A percentile compares a stretch with the other conserved stretches of the same genome.
Evolutionary conservation across 2,797 vertebrate species (phyloP).

Genomic region (Chrysocyon brachyurus): DNA sequence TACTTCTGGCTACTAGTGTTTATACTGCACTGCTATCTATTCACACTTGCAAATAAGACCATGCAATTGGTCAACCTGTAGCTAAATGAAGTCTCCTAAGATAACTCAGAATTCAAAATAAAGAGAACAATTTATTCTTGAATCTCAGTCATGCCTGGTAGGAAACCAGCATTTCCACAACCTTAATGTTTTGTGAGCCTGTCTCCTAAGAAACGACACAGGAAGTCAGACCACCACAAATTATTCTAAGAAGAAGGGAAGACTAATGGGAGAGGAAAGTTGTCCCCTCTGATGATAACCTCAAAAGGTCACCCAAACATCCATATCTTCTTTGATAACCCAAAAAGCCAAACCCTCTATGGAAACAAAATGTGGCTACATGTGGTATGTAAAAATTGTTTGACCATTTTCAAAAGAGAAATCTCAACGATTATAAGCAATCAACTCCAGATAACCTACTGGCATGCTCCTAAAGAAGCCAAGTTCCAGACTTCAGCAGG

Average conservation of each 20-base stretch:
- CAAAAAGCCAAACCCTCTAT: not conserved
- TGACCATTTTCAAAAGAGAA: slow-evolving; percentile 25
- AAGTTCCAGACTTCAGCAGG: not conserved
- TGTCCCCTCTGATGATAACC: not conserved
- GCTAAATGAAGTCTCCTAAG: not conserved
- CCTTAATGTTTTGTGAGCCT: not conserved
- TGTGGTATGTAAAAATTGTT: not conserved
- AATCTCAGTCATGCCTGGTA: not conserved
- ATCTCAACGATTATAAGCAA: not conserved
- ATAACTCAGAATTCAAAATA: not conserved
- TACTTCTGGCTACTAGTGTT: not conserved
- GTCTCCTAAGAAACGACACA: not conserved
- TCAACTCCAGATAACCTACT: not conserved
- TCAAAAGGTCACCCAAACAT: not conserved
- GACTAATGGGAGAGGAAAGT: not conserved
- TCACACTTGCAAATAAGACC: not conserved
- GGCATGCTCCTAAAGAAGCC: not conserved
- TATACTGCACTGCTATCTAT: not conserved
- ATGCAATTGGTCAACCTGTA: not conserved
- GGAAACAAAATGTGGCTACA: not conserved
- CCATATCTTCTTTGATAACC: not conserved
- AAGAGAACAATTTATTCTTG: not conserved
- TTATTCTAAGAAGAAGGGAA: not conserved
- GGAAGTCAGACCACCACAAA: not conserved
- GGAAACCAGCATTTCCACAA: not conserved